Evolutionary conservation across 1,140 invertebrate species (phyloP).

Genomic region (Drosophila subpulchrella): DNA sequence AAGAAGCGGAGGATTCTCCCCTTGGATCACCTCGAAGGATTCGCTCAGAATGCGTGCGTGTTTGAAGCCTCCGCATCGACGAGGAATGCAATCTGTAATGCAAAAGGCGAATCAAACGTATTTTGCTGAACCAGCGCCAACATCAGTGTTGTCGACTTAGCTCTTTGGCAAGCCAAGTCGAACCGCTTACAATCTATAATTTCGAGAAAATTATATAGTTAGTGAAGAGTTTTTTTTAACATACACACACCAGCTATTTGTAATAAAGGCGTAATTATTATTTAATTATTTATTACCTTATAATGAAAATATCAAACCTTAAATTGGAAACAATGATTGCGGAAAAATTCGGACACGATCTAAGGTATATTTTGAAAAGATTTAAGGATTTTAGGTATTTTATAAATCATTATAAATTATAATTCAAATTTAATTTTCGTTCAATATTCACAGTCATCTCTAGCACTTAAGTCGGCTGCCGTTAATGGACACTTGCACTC

Average conservation of each 20-base stretch:
- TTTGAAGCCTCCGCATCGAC: constrained; percentile 37
- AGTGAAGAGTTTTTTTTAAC: no score
- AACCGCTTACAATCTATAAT: not conserved
- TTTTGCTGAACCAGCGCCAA: constrained; percentile 52
- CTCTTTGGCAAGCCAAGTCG: not conserved
- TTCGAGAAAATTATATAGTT: no score
- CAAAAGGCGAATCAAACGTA: constrained; percentile 70
- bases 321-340: no score
- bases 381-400: no score
- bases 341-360: no score
- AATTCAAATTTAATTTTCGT: not conserved
- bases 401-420: no score
- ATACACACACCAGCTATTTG: no score
- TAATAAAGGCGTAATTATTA: no score
- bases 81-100: constrained; percentile 77
- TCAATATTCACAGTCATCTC: constrained; percentile 13
- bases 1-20: constrained; percentile 1
- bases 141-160: not conserved
- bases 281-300: no score
- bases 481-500: constrained; percentile 55
- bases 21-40: constrained; percentile 9
- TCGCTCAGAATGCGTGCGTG: constrained; percentile 45
- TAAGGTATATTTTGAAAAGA: no score
- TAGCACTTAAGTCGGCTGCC: constrained; percentile 37
- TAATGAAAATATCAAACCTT: no score